Evolutionary conservation across 2,113 vertebrate genomes (phyloP), one percentile per base, ranked within the genome.

Genomic region (Hoplias malabaricus): DNA sequence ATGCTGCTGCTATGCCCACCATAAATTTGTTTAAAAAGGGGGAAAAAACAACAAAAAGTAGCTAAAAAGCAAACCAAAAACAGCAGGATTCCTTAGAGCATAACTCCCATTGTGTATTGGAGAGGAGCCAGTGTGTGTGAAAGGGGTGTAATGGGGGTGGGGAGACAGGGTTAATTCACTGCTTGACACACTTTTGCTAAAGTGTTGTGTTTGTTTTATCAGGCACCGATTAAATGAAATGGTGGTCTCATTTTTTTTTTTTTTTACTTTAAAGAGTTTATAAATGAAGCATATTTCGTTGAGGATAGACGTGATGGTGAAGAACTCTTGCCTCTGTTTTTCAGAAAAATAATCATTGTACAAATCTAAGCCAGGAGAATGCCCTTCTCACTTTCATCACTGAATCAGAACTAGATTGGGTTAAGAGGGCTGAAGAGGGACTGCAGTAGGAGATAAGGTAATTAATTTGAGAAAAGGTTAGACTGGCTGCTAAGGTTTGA

Each of bases 221-320:
- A 48, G 53, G 19, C 50, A 31, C 46, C 56, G 40, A 75, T 75
- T 88, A 89, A 86, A 81, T 82, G 86, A 80, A 84, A 61, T 70
- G 71, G 82, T 89, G 84, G 87, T 61, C 81, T 85, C 63, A 90
- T 87, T 87, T 86, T 89, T 79, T 87, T 87, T 86, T 89, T 79
- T 85, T 85, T 27, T 84, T 82, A 34, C 25, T 72, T 73, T 5
- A 79, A 75, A 43, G 69, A 36, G 69, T 76, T 72, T 42, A 72
- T 53, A 71, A 50, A 50, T 53, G 11, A 62, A 69, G 29, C 31
- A 27, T n/a, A 33, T 57, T 23, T 38, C 40, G 63, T 10, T 81
- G 65, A 59, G 23, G 75, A 50, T 80, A 31, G 73, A 77, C 5
- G 71, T 77, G 67, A 78, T 75, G 73, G 73, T 82, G 72, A 66